A percentile compares a stretch with the other conserved stretches of the same genome.
phyloP scores from a whole-genome alignment of 2,113 vertebrate species.

The Felis catus region F.catus_Fca126_mat1.0 CM031423.1:16309501-16310000 shows the following conservation, averaged over 20 bases:
- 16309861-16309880: neutral
- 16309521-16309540: too few species aligned
- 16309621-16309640: too few species aligned
- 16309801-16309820: neutral
- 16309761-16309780: neutral
- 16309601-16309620: too few species aligned
- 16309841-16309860: neutral
- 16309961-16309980: slow-evolving; percentile 43
- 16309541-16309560: too few species aligned
- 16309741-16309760: neutral
- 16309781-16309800: neutral
- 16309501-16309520: too few species aligned
- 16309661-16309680: neutral
- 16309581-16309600: too few species aligned
- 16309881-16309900: neutral
- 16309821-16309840: neutral
- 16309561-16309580: too few species aligned
- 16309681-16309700: neutral
- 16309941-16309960: neutral
- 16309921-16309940: neutral
- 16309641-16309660: neutral
- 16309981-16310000: neutral
- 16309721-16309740: neutral
- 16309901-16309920: neutral
- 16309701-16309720: neutral